Evolutionary conservation across 2,797 vertebrate genomes (phyloP).

Genomic region (Acanthurus tractus): DNA sequence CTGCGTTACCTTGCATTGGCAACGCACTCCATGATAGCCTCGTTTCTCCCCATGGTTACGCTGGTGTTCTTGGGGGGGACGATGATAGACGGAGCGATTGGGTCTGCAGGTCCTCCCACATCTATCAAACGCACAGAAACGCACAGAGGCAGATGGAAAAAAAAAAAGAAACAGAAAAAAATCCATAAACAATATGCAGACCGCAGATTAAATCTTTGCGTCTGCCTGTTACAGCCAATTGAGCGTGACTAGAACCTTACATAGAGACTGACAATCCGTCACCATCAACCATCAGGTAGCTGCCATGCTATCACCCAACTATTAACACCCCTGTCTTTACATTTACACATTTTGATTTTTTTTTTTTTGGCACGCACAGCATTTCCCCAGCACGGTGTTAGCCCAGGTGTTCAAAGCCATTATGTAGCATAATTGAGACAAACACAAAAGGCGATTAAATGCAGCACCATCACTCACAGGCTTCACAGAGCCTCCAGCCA

Average conservation of each 20-base stretch:
- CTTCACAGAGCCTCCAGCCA: slow-evolving; percentile 80
- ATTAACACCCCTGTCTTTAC: slow-evolving; percentile 80
- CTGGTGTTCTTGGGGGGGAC: slow-evolving; percentile 96
- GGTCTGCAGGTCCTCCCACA: slow-evolving; percentile 94
- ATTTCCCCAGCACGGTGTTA: slow-evolving; percentile 73
- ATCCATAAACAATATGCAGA: slow-evolving; percentile 45
- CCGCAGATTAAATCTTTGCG: slow-evolving; percentile 42
- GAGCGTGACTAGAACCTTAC: slow-evolving; percentile 45
- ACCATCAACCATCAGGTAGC: slow-evolving; percentile 54
- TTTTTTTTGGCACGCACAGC: slow-evolving; percentile 60
- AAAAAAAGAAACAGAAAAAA: slow-evolving; percentile 39
- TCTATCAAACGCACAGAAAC: slow-evolving; percentile 81
- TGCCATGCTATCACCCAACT: slow-evolving; percentile 57
- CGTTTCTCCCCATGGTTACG: slow-evolving; percentile 92
- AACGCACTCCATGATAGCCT: slow-evolving; percentile 96
- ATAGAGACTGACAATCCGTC: slow-evolving; percentile 66
- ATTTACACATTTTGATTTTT: too few relatives aligned
- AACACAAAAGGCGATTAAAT: slow-evolving; percentile 87
- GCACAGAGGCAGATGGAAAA: slow-evolving; percentile 23
- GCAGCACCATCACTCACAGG: slow-evolving; percentile 83
- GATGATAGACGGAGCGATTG: slow-evolving; percentile 95
- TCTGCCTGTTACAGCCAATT: slow-evolving; percentile 42
- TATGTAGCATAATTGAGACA: slow-evolving; percentile 88
- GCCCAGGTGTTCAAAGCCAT: slow-evolving; percentile 84
- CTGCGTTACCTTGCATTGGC: slow-evolving; percentile 91